phyloP scores from a whole-genome alignment of 2,797 vertebrate genomes.

The Danio choprae region DNA sequence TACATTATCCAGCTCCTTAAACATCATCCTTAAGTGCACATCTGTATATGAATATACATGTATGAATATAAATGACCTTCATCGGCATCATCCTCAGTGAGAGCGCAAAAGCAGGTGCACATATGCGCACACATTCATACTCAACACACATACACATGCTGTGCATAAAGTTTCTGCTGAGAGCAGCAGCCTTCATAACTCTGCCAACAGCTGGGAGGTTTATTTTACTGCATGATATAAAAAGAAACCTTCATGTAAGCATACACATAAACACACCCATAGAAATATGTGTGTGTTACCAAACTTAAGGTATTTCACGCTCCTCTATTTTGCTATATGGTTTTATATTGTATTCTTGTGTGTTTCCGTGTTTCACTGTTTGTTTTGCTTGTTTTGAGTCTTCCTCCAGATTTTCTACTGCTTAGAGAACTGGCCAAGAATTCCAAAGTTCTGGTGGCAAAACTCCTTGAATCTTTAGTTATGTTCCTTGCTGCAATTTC shows the following conservation, averaged over 20 bases:
- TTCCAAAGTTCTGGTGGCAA: not conserved
- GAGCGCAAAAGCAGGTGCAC: conserved; percentile 33
- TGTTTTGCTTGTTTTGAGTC: conserved; percentile 7
- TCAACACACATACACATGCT: not conserved
- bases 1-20: conserved; percentile 35
- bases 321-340: not conserved
- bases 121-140: not conserved
- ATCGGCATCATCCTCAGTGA: not conserved
- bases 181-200: conserved; percentile 33
- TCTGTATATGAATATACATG: conserved; percentile 39
- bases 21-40: conserved; percentile 24
- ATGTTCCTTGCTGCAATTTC: not conserved
- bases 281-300: conserved; percentile 6
- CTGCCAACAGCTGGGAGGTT: conserved; percentile 46
- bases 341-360: conserved; percentile 2
- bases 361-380: not conserved
- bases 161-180: conserved; percentile 46
- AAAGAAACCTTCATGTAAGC: conserved; percentile 41
- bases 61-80: conserved; percentile 39
- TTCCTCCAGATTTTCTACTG: not conserved
- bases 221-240: conserved; percentile 47
- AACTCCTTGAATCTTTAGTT: not conserved
- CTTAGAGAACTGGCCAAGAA: conserved; percentile 10
- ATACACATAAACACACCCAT: conserved; percentile 35
- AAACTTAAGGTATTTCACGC: not conserved